These are phyloP conservation scores for Danio choprae DNA, from an alignment of 2,797 vertebrate genomes.

Conservation along the genomic window DNA sequence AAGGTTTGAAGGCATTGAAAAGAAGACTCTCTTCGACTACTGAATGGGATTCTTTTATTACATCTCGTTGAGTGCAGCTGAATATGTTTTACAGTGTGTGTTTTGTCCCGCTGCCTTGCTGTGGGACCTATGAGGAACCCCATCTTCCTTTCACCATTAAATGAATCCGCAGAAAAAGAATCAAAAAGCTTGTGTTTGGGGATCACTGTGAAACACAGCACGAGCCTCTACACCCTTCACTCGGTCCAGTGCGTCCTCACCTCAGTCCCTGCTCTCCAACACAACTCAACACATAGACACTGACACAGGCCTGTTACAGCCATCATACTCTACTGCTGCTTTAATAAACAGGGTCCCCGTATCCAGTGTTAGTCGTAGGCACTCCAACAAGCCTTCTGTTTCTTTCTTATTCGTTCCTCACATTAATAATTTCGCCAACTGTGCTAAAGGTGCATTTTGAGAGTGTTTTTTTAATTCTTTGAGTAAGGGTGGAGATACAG, in stretches of 20 bases:
- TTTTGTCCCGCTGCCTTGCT: conserved; percentile 34
- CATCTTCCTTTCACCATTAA: conserved; percentile 46
- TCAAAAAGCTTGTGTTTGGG: conserved; percentile 35
- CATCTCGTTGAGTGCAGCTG: conserved; percentile 22
- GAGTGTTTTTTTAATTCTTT: background rate
- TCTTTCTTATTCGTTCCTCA: conserved; percentile 14
- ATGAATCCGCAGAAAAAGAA: conserved; percentile 43
- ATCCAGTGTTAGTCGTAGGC: conserved; percentile 12
- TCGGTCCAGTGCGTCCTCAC: background rate
- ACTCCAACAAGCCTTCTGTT: conserved; percentile 17
- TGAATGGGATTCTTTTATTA: conserved; percentile 15
- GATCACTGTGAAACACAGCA: conserved; percentile 30
- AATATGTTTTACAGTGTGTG: conserved; percentile 40
- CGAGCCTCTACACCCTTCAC: conserved; percentile 37
- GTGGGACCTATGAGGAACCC: conserved; percentile 30
- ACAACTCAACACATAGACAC: conserved; percentile 36
- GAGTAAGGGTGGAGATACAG: background rate
- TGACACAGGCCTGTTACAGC: conserved; percentile 31
- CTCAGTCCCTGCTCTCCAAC: background rate
- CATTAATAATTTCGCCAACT: conserved; percentile 14
- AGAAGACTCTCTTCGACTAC: conserved; percentile 18
- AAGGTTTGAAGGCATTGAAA: conserved; percentile 30
- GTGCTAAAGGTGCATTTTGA: conserved; percentile 15
- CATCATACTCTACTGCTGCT: conserved; percentile 40
- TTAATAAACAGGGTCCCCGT: conserved; percentile 11